Conservation (phyloP, 2,888 invertebrate species). For the Eupithecia inturbata region DNA sequence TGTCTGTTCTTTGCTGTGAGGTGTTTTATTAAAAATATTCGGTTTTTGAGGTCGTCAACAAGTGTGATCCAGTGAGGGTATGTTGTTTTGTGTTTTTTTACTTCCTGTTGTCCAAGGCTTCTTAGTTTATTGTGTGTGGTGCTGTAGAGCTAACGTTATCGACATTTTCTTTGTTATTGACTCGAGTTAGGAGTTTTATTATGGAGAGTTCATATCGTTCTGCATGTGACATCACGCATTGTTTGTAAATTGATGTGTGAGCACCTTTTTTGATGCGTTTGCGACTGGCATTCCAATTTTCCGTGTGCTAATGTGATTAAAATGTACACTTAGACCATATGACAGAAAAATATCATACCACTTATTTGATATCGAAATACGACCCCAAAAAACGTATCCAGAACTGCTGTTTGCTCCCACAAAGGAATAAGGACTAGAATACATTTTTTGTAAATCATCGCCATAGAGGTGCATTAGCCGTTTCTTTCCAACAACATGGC, state of each 20-base stretch:
- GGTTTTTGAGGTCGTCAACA: conserved; percentile 63
- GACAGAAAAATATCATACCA: conserved; percentile 3
- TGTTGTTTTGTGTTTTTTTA: conserved; percentile 49
- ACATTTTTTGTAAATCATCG: conserved; percentile 19
- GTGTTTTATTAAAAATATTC: conserved; percentile 70
- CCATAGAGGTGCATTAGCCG: conserved; percentile 35
- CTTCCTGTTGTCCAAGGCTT: conserved; percentile 23
- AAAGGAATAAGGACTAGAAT: conserved; percentile 34
- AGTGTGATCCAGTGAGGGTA: conserved; percentile 61
- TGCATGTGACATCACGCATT: conserved; percentile 52
- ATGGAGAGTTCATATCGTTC: conserved; percentile 58
- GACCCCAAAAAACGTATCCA: conserved; percentile 7
- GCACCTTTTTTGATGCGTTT: conserved; percentile 41
- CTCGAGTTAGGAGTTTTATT: conserved; percentile 48
- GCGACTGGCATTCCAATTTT: conserved; percentile 17
- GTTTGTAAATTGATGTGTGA: conserved; percentile 44
- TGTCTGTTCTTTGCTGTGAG: conserved; percentile 71
- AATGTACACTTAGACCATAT: neutral
- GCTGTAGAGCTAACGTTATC: conserved; percentile 33
- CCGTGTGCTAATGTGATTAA: conserved; percentile 15
- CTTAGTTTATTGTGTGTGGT: conserved; percentile 32
- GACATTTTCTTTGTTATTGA: conserved; percentile 43
- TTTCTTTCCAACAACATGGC: conserved; percentile 59
- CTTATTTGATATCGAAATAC: conserved; percentile 7
- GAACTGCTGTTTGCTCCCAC: conserved; percentile 20